Evolutionary conservation across 1,140 invertebrate genomes (phyloP), one percentile per base, ranked within the genome.

Genomic region (Acyrthosiphon pisum): DNA sequence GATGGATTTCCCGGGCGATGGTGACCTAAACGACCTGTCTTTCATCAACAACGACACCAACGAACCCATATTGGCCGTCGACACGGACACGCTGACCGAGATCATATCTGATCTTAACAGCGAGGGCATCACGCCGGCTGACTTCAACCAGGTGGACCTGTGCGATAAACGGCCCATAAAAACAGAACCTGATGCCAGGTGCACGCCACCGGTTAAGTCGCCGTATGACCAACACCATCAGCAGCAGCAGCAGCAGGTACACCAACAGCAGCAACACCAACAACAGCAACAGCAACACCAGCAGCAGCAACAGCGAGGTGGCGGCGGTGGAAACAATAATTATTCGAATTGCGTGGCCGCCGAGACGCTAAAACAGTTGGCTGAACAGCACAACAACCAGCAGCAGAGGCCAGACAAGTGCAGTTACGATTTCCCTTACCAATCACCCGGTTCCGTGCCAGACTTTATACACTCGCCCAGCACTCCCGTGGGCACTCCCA

Each of bases 331-430:
- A 4, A 44, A 44, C 14, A 93, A 93, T 23, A 93, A 93, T 50
- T 93, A 93, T 56, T 93, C 91, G 14, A 93, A 93, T 53, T 98
- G 97, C 92, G 97, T 98, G 14, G 98, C 98, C 1, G 98, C 98
- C 6, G 98, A 99, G 95, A 99, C 98, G 0, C 95, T 99, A 20
- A 99, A 99, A 95, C 98, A 99, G 94, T 98, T 99, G 98, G 98
- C 98, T 9, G 98, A 99, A 95, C 98, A 99, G 95, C 98, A 99
- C 48, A 93, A 93, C 37, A 93, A 93, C 26, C 91, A 93, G 30
- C 91, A 93, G 37, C 90, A 92, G 9, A 93, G 91, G 35, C 91
- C 91, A 6, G 91, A 93, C 2, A 93, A 93, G 37, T 93, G 91
- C 26, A 81, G 91, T 56, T 93, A 93, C 26, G 91, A 93, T 93